These are phyloP conservation scores for Crioceris asparagi DNA, from an alignment of 2,888 invertebrate genomes.

Conservation along the genomic window DNA sequence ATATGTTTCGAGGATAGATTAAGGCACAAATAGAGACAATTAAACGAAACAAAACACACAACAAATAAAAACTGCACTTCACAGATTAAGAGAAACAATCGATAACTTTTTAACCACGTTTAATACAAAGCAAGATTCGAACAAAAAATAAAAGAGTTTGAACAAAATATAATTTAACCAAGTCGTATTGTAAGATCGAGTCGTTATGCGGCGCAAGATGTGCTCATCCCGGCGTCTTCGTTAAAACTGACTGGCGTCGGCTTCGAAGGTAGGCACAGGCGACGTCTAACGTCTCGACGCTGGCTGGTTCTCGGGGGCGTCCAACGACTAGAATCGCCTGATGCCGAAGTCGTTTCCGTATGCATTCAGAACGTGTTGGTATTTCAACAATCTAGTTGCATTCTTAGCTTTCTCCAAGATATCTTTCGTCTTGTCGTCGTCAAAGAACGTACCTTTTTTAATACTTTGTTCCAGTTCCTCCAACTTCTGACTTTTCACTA, in stretches of 20 bases:
- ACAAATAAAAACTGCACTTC: constrained; percentile 3
- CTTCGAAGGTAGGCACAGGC: too few relatives aligned
- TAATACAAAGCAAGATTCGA: constrained; percentile 2
- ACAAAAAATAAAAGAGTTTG: constrained; percentile 8
- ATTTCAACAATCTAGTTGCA: constrained; percentile 29
- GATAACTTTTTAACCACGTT: constrained; percentile 6
- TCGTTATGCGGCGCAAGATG: constrained; percentile 18
- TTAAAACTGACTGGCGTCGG: constrained; percentile 19
- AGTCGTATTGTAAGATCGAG: constrained; percentile 18
- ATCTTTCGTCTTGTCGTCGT: constrained; percentile 33
- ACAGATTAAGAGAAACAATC: constrained; percentile 7
- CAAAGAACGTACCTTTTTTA: constrained; percentile 34
- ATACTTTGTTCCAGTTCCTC: constrained; percentile 33
- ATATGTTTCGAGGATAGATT: constrained; percentile 8
- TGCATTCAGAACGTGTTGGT: constrained; percentile 25
- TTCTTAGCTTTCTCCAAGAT: constrained; percentile 33
- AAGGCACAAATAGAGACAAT: neutral
- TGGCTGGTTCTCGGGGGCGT: neutral
- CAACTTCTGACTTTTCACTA: constrained; percentile 33
- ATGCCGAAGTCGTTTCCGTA: constrained; percentile 25
- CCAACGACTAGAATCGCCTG: constrained; percentile 20
- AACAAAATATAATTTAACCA: constrained; percentile 13
- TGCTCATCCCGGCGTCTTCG: constrained; percentile 21
- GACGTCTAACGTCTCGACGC: constrained; percentile 10
- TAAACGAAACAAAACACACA: constrained; percentile 13